phyloP scores from a whole-genome alignment of 2,113 vertebrate genomes.

The Syngnathus floridae region DNA sequence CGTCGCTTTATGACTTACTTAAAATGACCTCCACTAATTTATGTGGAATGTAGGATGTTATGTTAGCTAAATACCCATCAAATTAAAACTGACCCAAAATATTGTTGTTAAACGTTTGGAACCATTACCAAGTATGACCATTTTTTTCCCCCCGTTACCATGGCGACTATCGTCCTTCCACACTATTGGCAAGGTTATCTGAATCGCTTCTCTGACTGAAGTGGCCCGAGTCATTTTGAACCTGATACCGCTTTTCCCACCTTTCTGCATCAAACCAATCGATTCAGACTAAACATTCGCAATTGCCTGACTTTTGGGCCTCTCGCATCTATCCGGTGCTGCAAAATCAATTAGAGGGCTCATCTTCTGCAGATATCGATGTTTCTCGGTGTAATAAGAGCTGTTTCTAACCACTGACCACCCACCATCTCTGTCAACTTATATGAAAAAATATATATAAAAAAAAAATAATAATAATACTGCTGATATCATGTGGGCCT shows the following conservation, averaged over 20 bases:
- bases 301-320: not conserved
- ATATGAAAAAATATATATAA: not conserved
- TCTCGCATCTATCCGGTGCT: slow-evolving; percentile 5
- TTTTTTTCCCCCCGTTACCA: not conserved
- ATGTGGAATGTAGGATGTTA: not conserved
- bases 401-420: slow-evolving; percentile 5
- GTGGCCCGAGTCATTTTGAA: slow-evolving; percentile 1
- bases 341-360: slow-evolving; percentile 27
- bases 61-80: not conserved
- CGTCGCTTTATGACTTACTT: not conserved
- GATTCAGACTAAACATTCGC: slow-evolving; percentile 16
- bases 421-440: slow-evolving; percentile 3
- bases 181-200: not conserved
- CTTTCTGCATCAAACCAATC: slow-evolving; percentile 6
- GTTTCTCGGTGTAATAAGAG: slow-evolving; percentile 23
- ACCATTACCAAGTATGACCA: not conserved
- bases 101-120: not conserved
- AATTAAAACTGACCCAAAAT: not conserved
- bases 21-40: not conserved
- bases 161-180: not conserved
- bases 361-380: slow-evolving; percentile 19
- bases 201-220: not conserved
- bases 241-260: slow-evolving; percentile 6
- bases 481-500: slow-evolving; percentile 10
- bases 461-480: slow-evolving; percentile 4